Evolutionary conservation across 2,113 vertebrate species (phyloP).

Genomic region (Lophius piscatorius): DNA sequence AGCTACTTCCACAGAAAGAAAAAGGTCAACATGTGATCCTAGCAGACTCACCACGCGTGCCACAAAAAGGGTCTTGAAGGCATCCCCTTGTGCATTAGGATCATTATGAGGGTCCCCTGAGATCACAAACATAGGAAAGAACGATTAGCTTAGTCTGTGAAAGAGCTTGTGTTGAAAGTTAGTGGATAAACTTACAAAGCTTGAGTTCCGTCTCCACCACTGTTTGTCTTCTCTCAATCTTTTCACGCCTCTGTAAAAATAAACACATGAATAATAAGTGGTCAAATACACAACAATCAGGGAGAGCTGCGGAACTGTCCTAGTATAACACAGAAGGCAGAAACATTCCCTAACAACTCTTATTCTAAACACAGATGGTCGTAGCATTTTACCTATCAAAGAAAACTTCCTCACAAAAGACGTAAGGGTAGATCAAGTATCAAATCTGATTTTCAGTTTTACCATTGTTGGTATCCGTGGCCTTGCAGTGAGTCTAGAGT

Average conservation of each 20-base stretch:
- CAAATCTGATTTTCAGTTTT: too few relatives aligned
- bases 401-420: too few relatives aligned
- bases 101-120: conserved; percentile 95
- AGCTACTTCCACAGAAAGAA: background rate
- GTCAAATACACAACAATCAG: background rate
- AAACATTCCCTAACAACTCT: too few relatives aligned
- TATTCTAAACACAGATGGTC: too few relatives aligned
- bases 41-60: conserved; percentile 88
- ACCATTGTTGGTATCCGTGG: too few relatives aligned
- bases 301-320: too few relatives aligned
- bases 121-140: background rate
- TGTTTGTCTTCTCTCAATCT: conserved; percentile 89
- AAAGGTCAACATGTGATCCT: background rate
- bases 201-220: conserved; percentile 91
- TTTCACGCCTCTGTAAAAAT: conserved; percentile 87
- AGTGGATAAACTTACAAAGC: conserved; percentile 83
- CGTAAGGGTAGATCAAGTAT: too few relatives aligned
- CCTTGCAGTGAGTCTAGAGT: too few relatives aligned
- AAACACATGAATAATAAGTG: background rate
- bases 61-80: conserved; percentile 94
- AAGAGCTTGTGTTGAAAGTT: accelerated
- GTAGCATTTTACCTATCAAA: too few relatives aligned
- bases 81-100: conserved; percentile 92
- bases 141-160: background rate
- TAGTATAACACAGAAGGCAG: too few relatives aligned